Conservation (phyloP, 2,113 vertebrate species). For the Pteronura brasiliensis region DNA sequence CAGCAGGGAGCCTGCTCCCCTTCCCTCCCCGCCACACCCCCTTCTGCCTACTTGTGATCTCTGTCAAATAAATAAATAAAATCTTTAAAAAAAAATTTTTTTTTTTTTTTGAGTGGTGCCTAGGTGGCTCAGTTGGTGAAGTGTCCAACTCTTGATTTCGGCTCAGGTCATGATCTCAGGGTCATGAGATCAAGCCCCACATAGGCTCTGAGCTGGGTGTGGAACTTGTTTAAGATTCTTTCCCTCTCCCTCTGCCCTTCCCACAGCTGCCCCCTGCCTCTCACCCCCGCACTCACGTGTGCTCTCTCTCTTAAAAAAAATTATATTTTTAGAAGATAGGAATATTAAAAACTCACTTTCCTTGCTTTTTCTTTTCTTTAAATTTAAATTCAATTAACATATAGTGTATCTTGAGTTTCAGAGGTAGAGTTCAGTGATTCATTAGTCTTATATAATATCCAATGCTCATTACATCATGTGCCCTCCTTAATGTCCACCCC, state of each 20-base stretch:
- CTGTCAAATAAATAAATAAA: too few relatives aligned
- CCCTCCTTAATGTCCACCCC: neutral
- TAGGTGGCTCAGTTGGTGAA: neutral
- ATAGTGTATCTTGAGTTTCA: neutral
- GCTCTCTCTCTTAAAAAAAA: neutral
- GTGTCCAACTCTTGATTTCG: neutral
- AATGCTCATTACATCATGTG: neutral
- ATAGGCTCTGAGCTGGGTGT: neutral
- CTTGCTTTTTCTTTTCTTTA: neutral
- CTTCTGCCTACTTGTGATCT: too few relatives aligned
- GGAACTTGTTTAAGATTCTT: neutral
- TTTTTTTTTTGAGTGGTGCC: neutral
- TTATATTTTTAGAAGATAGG: neutral
- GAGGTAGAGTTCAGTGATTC: neutral
- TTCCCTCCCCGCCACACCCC: too few relatives aligned
- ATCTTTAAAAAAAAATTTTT: neutral
- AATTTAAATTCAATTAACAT: neutral
- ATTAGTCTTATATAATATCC: neutral
- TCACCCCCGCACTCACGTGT: neutral
- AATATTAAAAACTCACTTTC: neutral
- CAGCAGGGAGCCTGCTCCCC: too few relatives aligned
- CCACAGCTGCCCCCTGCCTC: too few relatives aligned
- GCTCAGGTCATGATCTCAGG: neutral
- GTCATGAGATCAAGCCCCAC: neutral
- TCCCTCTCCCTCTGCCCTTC: neutral